Evolutionary conservation across 2,113 vertebrate species (phyloP), one percentile per base, ranked within the genome.

Genomic region (Ceuthmochares aereus): DNA sequence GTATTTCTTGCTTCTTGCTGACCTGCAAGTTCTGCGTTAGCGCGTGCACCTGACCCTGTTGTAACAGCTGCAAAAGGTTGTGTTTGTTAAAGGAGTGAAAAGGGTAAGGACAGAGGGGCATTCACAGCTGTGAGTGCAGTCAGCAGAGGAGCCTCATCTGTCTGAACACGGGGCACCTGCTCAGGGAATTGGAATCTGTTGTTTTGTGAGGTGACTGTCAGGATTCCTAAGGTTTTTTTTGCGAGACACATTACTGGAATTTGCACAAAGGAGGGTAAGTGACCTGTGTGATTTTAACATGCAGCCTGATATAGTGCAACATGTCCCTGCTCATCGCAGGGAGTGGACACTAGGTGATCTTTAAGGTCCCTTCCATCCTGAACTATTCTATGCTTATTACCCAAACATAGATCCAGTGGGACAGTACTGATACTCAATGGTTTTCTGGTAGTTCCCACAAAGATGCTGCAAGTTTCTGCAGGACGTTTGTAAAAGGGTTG

Each of bases 391-490:
- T 40, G 40, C 0, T 69, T 79, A 8, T 18, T 88, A 40, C 34
- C 7, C 1, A 3, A 55, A 52, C 5, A 2, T 22, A 34, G 59
- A 26, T 90, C 1, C 0, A 34, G 20, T 58, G 54, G 37, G 34
- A 14, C 0, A 1, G 12, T 73, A 11, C 1, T n/a, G 62, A 43
- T 55, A 37, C 25, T 26, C 0, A 13, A 7, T 0, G 3, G 30
- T 59, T 75, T 83, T 74, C 60, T 45, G 42, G 5, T 37, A 40
- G 55, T n/a, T 93, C 40, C 15, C 67, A 23, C 37, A 32, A 75
- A 56, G 66, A 11, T 58, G 55, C 25, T 73, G 67, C 11, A 34
- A 49, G 68, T 91, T 93, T 37, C 16, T 74, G 37, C 54, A 85
- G 90, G 82, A 58, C 56, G 14, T 21, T 86, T 86, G 30, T 66